Conservation (phyloP, 2,888 invertebrate species). For the Formica aserva region DNA sequence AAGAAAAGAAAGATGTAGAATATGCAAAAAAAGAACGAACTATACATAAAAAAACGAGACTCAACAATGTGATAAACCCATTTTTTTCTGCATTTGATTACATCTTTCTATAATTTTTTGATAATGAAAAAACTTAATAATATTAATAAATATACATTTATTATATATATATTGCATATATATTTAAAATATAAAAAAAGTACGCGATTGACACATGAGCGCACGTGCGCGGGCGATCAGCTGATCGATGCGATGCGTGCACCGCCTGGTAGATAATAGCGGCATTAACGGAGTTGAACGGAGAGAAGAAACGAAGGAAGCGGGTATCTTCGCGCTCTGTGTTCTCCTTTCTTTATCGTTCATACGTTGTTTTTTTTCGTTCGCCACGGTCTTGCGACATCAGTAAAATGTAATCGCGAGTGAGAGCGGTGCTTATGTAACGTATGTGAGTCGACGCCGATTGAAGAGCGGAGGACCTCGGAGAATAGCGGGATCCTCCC, state of each 20-base stretch:
- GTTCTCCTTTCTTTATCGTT: slow-evolving; percentile 1
- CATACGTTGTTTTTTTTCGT: slow-evolving; percentile 21
- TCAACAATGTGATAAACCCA: background rate
- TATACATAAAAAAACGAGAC: background rate
- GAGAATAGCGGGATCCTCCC: slow-evolving; percentile 42
- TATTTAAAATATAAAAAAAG: slow-evolving; percentile 8
- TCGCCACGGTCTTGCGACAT: slow-evolving; percentile 15
- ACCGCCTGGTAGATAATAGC: slow-evolving; percentile 65
- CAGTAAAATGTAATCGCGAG: slow-evolving; percentile 58
- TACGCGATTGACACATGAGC: slow-evolving; percentile 45
- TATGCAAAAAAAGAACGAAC: background rate
- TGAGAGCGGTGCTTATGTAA: slow-evolving; percentile 45
- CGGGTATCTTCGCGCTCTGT: slow-evolving; percentile 6
- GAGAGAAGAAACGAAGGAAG: slow-evolving; percentile 12
- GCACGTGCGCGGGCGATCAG: slow-evolving; percentile 73
- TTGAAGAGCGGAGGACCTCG: slow-evolving; percentile 15
- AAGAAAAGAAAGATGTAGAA: background rate
- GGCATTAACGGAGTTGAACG: background rate
- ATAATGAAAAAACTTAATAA: background rate
- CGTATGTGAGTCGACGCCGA: slow-evolving; percentile 4
- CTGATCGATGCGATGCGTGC: slow-evolving; percentile 61
- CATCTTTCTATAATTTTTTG: background rate
- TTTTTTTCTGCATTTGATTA: background rate
- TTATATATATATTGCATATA: background rate
- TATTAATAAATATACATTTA: background rate